phyloP scores from a whole-genome alignment of 2,113 vertebrate genomes.

The Plecotus auritus region DNA sequence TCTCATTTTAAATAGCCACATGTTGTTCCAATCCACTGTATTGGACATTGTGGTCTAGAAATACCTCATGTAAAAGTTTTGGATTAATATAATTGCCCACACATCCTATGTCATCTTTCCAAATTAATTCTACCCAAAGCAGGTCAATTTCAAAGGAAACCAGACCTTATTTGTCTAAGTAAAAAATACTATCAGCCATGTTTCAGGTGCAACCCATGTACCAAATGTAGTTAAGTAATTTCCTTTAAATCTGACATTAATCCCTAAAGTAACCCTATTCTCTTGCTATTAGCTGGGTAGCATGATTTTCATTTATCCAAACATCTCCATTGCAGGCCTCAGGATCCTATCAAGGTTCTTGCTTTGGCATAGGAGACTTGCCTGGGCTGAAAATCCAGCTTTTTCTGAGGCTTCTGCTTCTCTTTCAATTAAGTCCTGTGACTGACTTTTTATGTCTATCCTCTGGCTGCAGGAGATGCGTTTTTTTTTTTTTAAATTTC shows the following conservation, averaged over 20 bases:
- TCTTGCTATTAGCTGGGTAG: background rate
- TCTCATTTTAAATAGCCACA: background rate
- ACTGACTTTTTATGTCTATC: background rate
- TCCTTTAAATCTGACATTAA: background rate
- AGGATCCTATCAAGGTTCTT: background rate
- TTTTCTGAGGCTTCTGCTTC: background rate
- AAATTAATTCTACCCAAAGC: background rate
- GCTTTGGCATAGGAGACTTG: background rate
- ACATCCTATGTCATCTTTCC: constrained; percentile 7
- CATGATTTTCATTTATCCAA: background rate
- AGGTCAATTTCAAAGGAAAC: background rate
- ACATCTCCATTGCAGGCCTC: background rate
- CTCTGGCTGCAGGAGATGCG: background rate
- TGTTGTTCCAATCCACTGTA: background rate
- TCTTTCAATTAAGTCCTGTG: background rate
- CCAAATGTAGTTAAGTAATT: background rate
- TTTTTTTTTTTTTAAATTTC: too few relatives aligned
- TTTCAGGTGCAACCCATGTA: background rate
- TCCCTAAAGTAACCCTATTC: background rate
- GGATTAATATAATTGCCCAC: background rate
- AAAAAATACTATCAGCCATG: background rate
- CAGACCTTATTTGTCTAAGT: background rate
- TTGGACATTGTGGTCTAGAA: background rate
- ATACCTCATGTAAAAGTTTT: background rate
- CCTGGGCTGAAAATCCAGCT: background rate